Evolutionary conservation across 2,888 invertebrate species (phyloP).

Genomic region (Seladonia tumulorum): DNA sequence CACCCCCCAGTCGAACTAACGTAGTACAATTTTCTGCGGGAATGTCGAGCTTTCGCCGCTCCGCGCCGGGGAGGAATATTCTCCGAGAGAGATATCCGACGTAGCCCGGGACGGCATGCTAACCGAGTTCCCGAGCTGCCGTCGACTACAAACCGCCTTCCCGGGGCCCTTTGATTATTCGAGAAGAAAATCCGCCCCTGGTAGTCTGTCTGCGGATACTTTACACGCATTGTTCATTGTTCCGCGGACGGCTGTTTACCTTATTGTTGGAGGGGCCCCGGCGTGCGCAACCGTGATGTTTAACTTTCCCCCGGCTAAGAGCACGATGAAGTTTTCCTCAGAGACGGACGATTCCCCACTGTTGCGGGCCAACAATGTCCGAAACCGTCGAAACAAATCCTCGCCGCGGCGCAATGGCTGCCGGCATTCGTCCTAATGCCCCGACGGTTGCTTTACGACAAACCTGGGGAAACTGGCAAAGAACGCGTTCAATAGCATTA

Average conservation of each 20-base stretch:
- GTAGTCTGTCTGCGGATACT: constrained; percentile 22
- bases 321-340: constrained; percentile 6
- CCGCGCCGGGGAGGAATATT: constrained; percentile 14
- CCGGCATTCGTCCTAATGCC: background rate
- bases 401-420: background rate
- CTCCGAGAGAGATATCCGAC: background rate
- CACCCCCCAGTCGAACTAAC: background rate
- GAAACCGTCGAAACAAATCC: constrained; percentile 8
- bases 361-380: constrained; percentile 7
- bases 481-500: background rate
- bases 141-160: background rate
- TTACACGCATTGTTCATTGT: constrained; percentile 29
- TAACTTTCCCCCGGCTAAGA: background rate
- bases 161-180: constrained; percentile 44
- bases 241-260: constrained; percentile 8
- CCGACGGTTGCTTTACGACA: background rate
- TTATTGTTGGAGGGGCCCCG: background rate
- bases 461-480: background rate
- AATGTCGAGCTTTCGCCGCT: constrained; percentile 16
- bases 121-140: constrained; percentile 28
- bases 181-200: constrained; percentile 25
- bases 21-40: constrained; percentile 17
- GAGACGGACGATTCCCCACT: background rate
- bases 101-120: background rate
- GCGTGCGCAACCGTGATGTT: background rate